Base-by-base conservation (phyloP, 2,797 vertebrate genomes). In the Dryobates pubescens region DNA sequence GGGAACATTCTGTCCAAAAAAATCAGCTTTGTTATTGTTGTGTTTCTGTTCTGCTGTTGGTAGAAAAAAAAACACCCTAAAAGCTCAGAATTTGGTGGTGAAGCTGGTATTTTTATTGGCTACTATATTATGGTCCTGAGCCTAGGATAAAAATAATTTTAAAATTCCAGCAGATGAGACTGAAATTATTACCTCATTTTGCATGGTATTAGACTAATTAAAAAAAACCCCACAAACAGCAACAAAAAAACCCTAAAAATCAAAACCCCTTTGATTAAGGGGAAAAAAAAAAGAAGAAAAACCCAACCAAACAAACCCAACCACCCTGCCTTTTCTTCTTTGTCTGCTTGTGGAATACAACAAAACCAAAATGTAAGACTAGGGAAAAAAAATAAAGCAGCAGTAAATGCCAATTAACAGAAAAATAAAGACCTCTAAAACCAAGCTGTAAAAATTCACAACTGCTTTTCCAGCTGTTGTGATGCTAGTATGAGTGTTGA, bases 371-470 rank as follows among this genome's bases (percentile, higher is more conserved):
- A 73, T 59, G 56, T 81, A 89, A 89, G 13, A 86, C 0, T 3
- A 83, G 6, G 15, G 81, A 90, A 86, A 43, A 83, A 43, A 83
- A 83, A 89, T 88, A 92, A 95, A 95, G 17, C 76, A 87, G 47
- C 16, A 56, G 29, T 67, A 83, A 93, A 34, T 70, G 67, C 8
- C 53, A 94, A 61, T 94, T 91, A 93, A 86, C 47, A 83, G 67
- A 76, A 90, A 90, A 93, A 81, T 70, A 93, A 91, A 89, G 63
- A 86, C 76, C 53, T 73, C 22, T 86, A 53, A 91, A 89, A 4
- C 75, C 63, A 86, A 57, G 53, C 34, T 89, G 79, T 91, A 95
- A 90, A 93, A 93, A 83, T 54, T 81, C 76, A 89, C 8, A 41
- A 67, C 53, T 59, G 43, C 6, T 88, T 75, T 88, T 86, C 70